A percentile compares a stretch with the other conserved stretches of the same genome.
phyloP scores from a whole-genome alignment of 2,113 vertebrate genomes.

The Vulpes vulpes region DNA sequence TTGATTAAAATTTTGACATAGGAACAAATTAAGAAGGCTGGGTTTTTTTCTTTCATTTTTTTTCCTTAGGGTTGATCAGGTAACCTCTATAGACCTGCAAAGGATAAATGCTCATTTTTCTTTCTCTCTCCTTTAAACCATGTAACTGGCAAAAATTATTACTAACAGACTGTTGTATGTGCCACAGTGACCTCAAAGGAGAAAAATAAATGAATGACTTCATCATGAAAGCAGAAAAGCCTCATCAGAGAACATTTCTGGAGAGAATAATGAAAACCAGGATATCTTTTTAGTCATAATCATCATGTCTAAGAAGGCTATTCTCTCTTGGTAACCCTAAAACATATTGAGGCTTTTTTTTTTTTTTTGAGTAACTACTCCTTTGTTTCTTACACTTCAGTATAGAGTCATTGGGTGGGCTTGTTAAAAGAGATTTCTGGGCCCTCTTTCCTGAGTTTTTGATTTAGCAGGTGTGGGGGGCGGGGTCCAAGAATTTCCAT shows the following conservation, averaged over 20 bases:
- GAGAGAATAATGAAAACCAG: neutral
- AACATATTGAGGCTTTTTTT: neutral
- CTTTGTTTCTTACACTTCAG: neutral
- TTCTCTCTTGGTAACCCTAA: neutral
- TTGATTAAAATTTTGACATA: constrained; percentile 45
- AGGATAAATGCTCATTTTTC: constrained; percentile 42
- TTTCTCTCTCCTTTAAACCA: neutral
- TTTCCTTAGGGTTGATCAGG: neutral
- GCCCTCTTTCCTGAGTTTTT: neutral
- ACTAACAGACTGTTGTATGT: constrained; percentile 22
- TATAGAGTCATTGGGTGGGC: neutral
- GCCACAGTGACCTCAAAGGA: constrained; percentile 17
- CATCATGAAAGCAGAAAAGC: neutral
- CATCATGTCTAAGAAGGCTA: neutral
- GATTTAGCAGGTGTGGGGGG: neutral
- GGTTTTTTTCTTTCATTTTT: neutral
- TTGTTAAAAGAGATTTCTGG: neutral
- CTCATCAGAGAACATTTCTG: constrained; percentile 27
- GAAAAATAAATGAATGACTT: constrained; percentile 29
- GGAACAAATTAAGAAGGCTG: neutral
- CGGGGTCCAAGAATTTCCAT: neutral
- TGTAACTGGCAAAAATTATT: constrained; percentile 21
- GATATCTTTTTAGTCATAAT: neutral
- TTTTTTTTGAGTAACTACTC: neutral
- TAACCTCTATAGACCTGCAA: neutral